Percentiles rank a stretch among this genome's conserved stretches.
Conservation (phyloP, 2,888 invertebrate species). For the Tolmerus cingulatus region DNA sequence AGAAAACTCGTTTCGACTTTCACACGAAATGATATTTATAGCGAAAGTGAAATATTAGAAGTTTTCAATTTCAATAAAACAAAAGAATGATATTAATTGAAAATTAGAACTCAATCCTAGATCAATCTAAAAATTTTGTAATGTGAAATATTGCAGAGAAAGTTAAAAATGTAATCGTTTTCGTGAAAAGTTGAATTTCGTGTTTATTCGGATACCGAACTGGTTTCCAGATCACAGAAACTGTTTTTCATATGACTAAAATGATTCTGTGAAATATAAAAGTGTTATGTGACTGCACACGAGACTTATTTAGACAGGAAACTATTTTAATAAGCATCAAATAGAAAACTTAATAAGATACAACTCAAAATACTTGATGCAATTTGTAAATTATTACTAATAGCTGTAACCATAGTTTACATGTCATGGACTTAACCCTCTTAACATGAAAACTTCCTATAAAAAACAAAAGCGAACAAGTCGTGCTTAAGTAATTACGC, state of each 20-base stretch:
- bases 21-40: background rate
- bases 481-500: background rate
- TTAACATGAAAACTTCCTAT: background rate
- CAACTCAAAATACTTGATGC: background rate
- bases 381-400: background rate
- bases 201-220: background rate
- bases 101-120: background rate
- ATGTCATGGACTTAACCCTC: background rate
- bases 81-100: background rate
- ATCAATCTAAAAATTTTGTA: background rate
- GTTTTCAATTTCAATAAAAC: background rate
- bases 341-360: background rate
- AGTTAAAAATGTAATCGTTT: background rate
- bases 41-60: background rate
- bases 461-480: background rate
- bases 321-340: background rate
- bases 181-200: background rate
- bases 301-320: background rate
- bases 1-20: too few species aligned
- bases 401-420: background rate
- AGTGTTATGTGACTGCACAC: background rate
- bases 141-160: too few species aligned
- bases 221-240: background rate
- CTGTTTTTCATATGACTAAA: background rate
- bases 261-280: background rate